Evolutionary conservation across 1,140 invertebrate genomes (phyloP).

Genomic region (Bombus sylvicola): DNA sequence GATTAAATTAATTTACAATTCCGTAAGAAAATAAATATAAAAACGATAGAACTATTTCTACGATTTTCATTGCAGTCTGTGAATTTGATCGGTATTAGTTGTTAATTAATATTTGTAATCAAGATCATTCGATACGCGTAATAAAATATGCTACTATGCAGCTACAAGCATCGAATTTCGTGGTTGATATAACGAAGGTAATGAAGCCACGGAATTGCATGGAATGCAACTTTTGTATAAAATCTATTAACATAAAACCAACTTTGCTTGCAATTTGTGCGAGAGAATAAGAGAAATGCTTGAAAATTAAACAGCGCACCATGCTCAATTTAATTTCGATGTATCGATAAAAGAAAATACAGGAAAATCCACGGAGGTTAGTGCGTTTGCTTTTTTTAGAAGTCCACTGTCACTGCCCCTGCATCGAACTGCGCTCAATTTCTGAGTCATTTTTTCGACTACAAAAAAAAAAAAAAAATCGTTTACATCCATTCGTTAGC

Average conservation of each 20-base stretch:
- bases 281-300: conserved; percentile 1
- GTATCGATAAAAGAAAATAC: background rate
- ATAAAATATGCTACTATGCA: conserved; percentile 31
- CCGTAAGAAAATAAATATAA: background rate
- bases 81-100: background rate
- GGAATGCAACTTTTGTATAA: conserved; percentile 8
- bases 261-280: background rate
- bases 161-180: conserved; percentile 28
- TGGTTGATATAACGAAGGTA: background rate
- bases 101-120: background rate
- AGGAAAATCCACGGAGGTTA: background rate
- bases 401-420: background rate
- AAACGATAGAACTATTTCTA: background rate
- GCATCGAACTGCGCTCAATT: background rate
- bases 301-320: background rate
- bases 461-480: background rate
- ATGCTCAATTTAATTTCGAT: conserved; percentile 1
- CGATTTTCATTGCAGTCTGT: background rate
- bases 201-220: conserved; percentile 17
- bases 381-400: background rate
- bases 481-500: background rate
- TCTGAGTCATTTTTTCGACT: background rate
- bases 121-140: background rate
- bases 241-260: conserved; percentile 46
- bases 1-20: background rate